phyloP scores from a whole-genome alignment of 2,113 vertebrate species.

The Gorsachius goisagi region DNA sequence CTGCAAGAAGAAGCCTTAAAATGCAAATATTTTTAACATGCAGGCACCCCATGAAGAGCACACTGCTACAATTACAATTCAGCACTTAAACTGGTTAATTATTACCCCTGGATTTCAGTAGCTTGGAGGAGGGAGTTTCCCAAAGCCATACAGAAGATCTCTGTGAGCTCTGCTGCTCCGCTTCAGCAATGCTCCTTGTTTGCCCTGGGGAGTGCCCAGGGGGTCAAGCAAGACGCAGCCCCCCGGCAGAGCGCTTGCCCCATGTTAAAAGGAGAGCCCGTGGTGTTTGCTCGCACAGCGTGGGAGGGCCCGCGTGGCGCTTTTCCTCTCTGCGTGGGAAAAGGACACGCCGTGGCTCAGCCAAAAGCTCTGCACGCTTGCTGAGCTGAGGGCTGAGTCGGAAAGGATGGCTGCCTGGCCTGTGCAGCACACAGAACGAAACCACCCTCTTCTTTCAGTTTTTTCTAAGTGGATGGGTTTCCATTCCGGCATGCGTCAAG shows the following conservation, averaged over 20 bases:
- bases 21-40: neutral
- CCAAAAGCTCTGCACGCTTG: neutral
- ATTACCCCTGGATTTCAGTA: constrained; percentile 39
- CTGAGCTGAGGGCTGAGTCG: neutral
- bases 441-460: neutral
- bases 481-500: fast-evolving
- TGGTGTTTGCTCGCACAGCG: fast-evolving
- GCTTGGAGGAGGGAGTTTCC: constrained; percentile 47
- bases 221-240: fast-evolving
- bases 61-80: neutral
- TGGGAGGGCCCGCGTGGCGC: fast-evolving
- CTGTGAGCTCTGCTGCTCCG: neutral
- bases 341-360: neutral
- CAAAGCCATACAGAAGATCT: neutral
- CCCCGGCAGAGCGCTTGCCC: fast-evolving
- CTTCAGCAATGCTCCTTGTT: neutral
- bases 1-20: neutral
- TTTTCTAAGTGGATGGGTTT: neutral
- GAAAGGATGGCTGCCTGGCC: neutral
- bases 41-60: neutral
- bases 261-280: fast-evolving
- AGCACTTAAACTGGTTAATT: constrained; percentile 16
- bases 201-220: neutral
- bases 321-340: neutral
- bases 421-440: neutral